These are phyloP conservation scores for Vannuccia rotundouncinata DNA, from an alignment of 2,888 invertebrate genomes.

Conservation along the genomic window DNA sequence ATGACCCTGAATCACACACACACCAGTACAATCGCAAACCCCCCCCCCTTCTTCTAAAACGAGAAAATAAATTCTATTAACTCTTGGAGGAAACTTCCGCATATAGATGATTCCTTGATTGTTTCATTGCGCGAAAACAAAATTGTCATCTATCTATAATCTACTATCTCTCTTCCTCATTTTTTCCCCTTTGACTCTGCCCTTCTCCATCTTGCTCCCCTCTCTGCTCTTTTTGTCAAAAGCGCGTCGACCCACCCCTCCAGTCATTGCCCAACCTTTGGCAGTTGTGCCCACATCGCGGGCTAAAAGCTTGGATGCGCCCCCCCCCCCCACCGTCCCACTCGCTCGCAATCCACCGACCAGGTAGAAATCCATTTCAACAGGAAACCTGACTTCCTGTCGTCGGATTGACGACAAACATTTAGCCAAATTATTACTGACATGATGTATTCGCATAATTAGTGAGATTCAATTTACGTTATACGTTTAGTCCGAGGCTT, in stretches of 20 bases:
- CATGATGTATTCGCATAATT: constrained; percentile 24
- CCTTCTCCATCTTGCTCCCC: background rate
- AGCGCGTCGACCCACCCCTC: background rate
- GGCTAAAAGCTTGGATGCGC: too few relatives aligned
- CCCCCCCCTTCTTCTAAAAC: background rate
- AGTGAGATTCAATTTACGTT: constrained; percentile 15
- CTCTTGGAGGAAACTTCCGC: background rate
- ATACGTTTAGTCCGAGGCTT: background rate
- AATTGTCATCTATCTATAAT: background rate
- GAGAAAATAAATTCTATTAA: background rate
- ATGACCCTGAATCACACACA: background rate
- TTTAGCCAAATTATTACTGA: constrained; percentile 26
- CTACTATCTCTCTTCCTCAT: background rate
- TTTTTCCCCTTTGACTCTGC: background rate
- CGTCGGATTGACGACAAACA: constrained; percentile 16
- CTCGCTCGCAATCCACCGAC: background rate
- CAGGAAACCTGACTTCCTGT: constrained; percentile 7
- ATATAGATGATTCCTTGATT: background rate
- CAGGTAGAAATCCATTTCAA: constrained; percentile 20
- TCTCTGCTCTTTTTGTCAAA: background rate
- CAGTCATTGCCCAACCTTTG: too few relatives aligned
- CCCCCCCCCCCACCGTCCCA: background rate
- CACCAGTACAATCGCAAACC: background rate
- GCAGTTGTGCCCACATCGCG: too few relatives aligned
- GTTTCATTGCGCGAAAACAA: constrained; percentile 5